Evolutionary conservation across 2,888 invertebrate species (phyloP).

Genomic region (Hedychridium roseum): DNA sequence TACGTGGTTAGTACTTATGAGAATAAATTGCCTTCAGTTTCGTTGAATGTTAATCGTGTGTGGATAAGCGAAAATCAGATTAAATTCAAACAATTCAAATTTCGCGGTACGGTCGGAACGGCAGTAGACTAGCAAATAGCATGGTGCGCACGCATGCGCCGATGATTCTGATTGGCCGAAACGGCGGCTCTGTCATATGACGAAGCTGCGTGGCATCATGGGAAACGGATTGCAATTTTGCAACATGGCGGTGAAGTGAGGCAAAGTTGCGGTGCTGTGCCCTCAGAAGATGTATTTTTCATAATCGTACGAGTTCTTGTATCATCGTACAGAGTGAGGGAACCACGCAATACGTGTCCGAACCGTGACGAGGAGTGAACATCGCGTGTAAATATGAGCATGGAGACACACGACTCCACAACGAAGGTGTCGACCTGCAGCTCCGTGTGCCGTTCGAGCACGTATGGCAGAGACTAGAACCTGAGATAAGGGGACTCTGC

Average conservation of each 20-base stretch:
- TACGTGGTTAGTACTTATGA: no score
- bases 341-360: slow-evolving; percentile 36
- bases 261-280: slow-evolving; percentile 57
- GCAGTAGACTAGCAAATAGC: slow-evolving; percentile 6
- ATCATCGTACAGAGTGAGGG: slow-evolving; percentile 28
- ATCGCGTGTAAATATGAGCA: slow-evolving; percentile 51
- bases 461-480: slow-evolving; percentile 58
- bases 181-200: slow-evolving; percentile 54
- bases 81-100: slow-evolving; percentile 40
- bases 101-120: slow-evolving; percentile 18
- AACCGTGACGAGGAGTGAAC: slow-evolving; percentile 21
- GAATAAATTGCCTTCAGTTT: no score
- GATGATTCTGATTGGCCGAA: slow-evolving; percentile 35
- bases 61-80: no score
- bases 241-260: slow-evolving; percentile 62
- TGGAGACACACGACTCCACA: slow-evolving; percentile 40
- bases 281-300: slow-evolving; percentile 53
- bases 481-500: slow-evolving; percentile 45
- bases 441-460: slow-evolving; percentile 49
- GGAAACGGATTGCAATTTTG: slow-evolving; percentile 55
- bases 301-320: slow-evolving; percentile 39
- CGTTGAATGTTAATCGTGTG: no score
- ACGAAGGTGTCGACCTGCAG: slow-evolving; percentile 58
- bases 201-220: slow-evolving; percentile 54
- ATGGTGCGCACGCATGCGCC: slow-evolving; percentile 27